Evolutionary conservation across 2,888 invertebrate species (phyloP), one percentile per base, ranked within the genome.

Genomic region (Pristionchus fissidentatus): DNA sequence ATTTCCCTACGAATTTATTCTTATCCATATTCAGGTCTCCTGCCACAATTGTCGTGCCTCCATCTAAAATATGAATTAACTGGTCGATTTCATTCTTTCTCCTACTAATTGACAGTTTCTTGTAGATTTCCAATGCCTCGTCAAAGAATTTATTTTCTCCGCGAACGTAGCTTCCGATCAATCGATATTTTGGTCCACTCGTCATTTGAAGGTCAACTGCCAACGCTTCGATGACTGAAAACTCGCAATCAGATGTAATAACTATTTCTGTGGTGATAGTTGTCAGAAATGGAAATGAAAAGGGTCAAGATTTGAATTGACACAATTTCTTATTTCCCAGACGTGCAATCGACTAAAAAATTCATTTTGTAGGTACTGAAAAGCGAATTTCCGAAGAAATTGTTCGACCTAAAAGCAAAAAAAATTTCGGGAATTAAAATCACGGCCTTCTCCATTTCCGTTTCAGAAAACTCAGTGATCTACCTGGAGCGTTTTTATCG

Each of bases 1-100:
- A 75, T 29, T 75, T 75, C 1, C 22, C 29, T 13, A 43, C 46
- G 75, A 75, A 75, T n/a, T 75, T 49, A 13, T 75, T 46, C 46
- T 75, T 75, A 5, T 35, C 15, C 75, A 75, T 75, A 29, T 75
- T 75, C 46, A 75, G 29, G 46, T 75, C 75, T 3, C 75, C 75
- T 4, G 75, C 38, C 5, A 75, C 15, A 1, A 75, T 75, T 13
- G 75, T 75, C 15, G 75, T 43, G 3, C 19, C 22, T n/a, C 43
- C 43, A 10, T 3, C 41, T 43, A 32, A n/a, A 43, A 70, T 41
- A 19, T 13, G 2, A 57, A 29, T 10, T 1, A 57, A 5, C 8
- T 57, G 22, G 3, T 57, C 29, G 8, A 57, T 57, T 57, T 26
- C 15, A 62, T n/a, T 10, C 0, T 15, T 57, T 5, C 13, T 8